Base-by-base conservation (phyloP, 2,888 invertebrate genomes). In the Coelinius sp. region DNA sequence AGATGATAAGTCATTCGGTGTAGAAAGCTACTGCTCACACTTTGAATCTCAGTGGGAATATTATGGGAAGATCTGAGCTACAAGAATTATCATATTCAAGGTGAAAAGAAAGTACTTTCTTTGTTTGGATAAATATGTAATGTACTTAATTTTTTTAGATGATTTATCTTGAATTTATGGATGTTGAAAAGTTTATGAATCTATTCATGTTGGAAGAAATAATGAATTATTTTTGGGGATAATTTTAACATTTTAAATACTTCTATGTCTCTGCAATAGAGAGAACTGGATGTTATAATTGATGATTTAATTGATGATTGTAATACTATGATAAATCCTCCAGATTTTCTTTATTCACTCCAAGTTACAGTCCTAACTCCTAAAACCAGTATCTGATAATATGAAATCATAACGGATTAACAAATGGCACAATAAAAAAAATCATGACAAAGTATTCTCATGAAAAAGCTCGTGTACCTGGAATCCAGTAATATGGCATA, bases 1-100 rank as follows among this genome's bases (percentile, higher is more conserved):
- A 17, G 27, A 17, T 17, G 1, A 14, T 7, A 27, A 56, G 56
- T 31, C 35, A n/a, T 27, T 27, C 56, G 35, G 20, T 7, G 35
- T 59, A 59, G 59, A 59, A 59, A 59, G 59, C 35, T 53, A 53
- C 22, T 49, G 7, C n/a, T n/a, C n/a, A n/a, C 49, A 20, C 46
- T 49, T 20, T 53, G 53, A 53, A 53, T 53, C 20, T 59, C 35
- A 27, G 59, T 14, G 17, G 31, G 59, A 31, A 35, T 31, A 59
- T 59, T 20, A 59, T 35, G 59, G 31, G 27, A 35, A 59, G 31
- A 35, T 35, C 59, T 35, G 31, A n/a, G 10, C 31, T 31, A 14
- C n/a, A n/a, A 31, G 17, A 35, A 14, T 59, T 20, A 59, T 35
- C 31, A 59, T 56, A 27, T 31, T 59, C 35, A 59, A n/a, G 31